Conservation (phyloP, 2,888 invertebrate genomes). For the Tinea pellionella region DNA sequence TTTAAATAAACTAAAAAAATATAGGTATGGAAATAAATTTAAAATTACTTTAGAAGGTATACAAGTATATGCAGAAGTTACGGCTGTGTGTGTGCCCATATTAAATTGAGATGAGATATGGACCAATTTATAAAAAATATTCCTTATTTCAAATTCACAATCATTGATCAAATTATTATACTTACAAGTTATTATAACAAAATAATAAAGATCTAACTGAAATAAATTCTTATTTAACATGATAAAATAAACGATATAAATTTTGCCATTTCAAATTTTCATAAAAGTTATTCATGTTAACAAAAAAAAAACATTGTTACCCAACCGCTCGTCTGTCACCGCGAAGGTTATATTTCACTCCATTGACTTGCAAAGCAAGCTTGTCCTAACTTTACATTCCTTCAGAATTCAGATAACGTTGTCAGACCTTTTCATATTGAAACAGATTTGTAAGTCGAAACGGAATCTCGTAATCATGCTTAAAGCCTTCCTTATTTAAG, state of each 20-base stretch:
- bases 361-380: slow-evolving; percentile 29
- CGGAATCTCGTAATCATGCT: neutral
- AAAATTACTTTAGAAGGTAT: too few relatives aligned
- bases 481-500: neutral
- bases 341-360: slow-evolving; percentile 23
- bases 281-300: slow-evolving; percentile 19
- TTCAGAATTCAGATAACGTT: slow-evolving; percentile 15
- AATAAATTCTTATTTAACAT: too few relatives aligned
- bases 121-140: slow-evolving; percentile 25
- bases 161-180: too few relatives aligned
- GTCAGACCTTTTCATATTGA: slow-evolving; percentile 7
- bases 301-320: neutral
- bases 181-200: too few relatives aligned
- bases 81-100: too few relatives aligned
- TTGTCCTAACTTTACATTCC: slow-evolving; percentile 25
- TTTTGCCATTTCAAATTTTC: too few relatives aligned
- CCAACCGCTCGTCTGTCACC: neutral
- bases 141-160: too few relatives aligned
- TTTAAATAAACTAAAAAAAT: too few relatives aligned
- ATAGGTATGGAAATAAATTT: too few relatives aligned
- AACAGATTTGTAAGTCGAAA: slow-evolving; percentile 6
- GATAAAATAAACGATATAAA: too few relatives aligned
- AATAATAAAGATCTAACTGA: too few relatives aligned
- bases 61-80: too few relatives aligned
- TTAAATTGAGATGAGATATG: slow-evolving; percentile 25